Conservation (phyloP, 2,888 invertebrate genomes). For the Acanthacorydalis orientalis region DNA sequence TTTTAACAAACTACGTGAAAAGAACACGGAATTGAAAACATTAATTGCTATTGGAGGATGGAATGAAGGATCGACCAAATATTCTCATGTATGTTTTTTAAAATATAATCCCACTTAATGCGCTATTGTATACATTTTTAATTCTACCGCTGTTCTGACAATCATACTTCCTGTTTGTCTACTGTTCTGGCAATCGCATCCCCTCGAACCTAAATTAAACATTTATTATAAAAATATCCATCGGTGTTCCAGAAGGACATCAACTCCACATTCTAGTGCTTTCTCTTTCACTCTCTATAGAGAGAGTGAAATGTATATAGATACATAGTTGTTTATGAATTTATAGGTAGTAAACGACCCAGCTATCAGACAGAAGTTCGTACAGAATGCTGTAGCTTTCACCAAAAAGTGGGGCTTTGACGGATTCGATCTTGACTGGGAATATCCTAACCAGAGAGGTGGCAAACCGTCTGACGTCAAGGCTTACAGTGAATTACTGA, state of each 20-base stretch:
- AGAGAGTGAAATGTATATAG: no score
- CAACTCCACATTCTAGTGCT: no score
- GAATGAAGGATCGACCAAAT: slow-evolving; percentile 31
- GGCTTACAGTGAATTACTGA: slow-evolving; percentile 34
- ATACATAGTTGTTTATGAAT: neutral
- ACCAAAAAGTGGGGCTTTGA: slow-evolving; percentile 41
- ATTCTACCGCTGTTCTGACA: no score
- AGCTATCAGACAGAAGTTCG: slow-evolving; percentile 31
- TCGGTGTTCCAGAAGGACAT: no score
- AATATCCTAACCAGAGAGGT: slow-evolving; percentile 44
- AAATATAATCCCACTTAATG: neutral
- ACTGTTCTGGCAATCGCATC: no score
- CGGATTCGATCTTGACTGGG: slow-evolving; percentile 60
- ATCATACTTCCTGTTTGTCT: no score
- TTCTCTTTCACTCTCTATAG: no score
- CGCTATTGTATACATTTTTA: no score
- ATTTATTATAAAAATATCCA: no score
- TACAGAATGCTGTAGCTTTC: slow-evolving; percentile 35
- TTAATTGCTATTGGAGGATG: slow-evolving; percentile 53
- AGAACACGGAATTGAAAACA: slow-evolving; percentile 34
- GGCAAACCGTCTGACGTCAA: slow-evolving; percentile 28
- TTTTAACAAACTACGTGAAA: slow-evolving; percentile 34
- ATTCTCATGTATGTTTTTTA: slow-evolving; percentile 4
- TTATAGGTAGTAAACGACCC: slow-evolving; percentile 28
- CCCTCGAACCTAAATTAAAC: no score